Conservation (phyloP, 1,140 invertebrate genomes). For the Achatina immaculata region DNA sequence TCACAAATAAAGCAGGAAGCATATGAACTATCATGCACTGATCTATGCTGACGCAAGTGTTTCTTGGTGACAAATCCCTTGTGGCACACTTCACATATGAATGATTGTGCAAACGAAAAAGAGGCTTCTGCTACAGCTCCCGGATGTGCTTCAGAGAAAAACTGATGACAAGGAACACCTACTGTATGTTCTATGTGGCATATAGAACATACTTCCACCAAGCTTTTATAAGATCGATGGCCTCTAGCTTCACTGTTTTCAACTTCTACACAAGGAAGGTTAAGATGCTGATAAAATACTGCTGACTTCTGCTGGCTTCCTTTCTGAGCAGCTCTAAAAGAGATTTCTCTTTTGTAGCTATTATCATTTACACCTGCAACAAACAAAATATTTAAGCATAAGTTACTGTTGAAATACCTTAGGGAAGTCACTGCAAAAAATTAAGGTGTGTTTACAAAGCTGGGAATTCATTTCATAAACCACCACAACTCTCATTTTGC, state of each 20-base stretch:
- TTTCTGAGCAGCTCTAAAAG: neutral
- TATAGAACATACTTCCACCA: conserved; percentile 6
- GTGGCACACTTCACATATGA: conserved; percentile 9
- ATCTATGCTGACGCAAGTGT: conserved; percentile 15
- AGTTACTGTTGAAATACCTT: neutral
- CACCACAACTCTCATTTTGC: neutral
- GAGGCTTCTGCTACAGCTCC: neutral
- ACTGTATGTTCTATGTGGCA: neutral
- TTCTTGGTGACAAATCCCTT: conserved; percentile 20
- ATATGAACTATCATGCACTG: conserved; percentile 10
- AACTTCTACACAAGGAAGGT: neutral
- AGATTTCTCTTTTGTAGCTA: neutral
- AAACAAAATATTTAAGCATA: conserved; percentile 11
- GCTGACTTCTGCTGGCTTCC: neutral
- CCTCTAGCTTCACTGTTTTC: neutral
- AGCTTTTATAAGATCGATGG: neutral
- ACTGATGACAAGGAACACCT: conserved; percentile 11
- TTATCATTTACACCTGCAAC: conserved; percentile 27
- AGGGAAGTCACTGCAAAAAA: neutral
- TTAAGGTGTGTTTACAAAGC: neutral
- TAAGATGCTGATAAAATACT: neutral
- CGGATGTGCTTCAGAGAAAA: conserved; percentile 11
- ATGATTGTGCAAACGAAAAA: neutral
- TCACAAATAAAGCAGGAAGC: conserved; percentile 27
- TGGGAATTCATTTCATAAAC: neutral